These are phyloP conservation scores for Tenthredo notha DNA, from an alignment of 2,888 invertebrate species.

Conservation along the genomic window DNA sequence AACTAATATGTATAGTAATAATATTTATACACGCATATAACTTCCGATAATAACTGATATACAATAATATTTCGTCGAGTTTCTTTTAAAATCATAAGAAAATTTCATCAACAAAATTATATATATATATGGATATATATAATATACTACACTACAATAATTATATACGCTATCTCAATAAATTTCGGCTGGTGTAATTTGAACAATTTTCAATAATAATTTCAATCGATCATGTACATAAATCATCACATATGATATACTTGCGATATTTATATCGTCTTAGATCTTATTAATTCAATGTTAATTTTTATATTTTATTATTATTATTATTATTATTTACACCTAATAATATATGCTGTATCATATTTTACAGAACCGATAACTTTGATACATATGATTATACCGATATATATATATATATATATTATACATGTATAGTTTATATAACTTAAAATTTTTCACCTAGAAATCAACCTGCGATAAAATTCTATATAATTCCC, in stretches of 20 bases:
- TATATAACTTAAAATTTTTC: conserved; percentile 15
- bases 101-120: conserved; percentile 3
- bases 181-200: neutral
- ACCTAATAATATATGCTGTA: neutral
- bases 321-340: conserved; percentile 1
- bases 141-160: neutral
- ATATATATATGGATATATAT: neutral
- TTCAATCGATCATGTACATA: neutral
- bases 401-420: neutral
- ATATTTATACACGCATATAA: neutral
- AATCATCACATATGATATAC: neutral
- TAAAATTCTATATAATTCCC: conserved; percentile 18
- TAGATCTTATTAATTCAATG: neutral
- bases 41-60: neutral
- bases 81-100: neutral
- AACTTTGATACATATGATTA: neutral
- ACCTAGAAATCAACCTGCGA: neutral
- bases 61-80: neutral
- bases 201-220: conserved; percentile 3
- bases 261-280: neutral
- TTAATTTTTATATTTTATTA: neutral
- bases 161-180: neutral
- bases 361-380: conserved; percentile 15
- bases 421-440: neutral
- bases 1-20: neutral